Evolutionary conservation across 2,888 invertebrate species (phyloP).

Genomic region (Biston stratarius): DNA sequence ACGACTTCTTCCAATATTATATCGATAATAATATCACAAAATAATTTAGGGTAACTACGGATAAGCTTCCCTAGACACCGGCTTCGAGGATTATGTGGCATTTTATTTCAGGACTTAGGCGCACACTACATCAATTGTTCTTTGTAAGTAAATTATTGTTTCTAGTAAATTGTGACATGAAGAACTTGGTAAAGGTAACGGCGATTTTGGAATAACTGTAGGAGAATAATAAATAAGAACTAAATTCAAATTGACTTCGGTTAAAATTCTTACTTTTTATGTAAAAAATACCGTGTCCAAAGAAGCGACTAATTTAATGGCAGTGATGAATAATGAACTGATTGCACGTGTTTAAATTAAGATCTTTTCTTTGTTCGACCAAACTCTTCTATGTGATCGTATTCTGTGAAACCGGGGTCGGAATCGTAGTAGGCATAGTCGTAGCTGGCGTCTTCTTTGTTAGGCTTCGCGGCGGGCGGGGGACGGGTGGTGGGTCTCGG

Average conservation of each 20-base stretch:
- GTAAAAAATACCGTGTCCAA: conserved; percentile 52
- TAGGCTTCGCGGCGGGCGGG: conserved; percentile 71
- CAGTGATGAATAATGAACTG: conserved; percentile 64
- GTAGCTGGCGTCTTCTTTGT: conserved; percentile 90
- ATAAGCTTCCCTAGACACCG: conserved; percentile 65
- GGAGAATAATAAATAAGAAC: background rate
- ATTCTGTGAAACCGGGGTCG: conserved; percentile 86
- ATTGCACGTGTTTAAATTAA: conserved; percentile 54
- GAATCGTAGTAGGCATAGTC: conserved; percentile 95
- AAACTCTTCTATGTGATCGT: conserved; percentile 88
- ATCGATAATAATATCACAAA: conserved; percentile 78
- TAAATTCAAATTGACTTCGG: background rate
- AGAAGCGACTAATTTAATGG: conserved; percentile 83
- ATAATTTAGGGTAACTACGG: conserved; percentile 83
- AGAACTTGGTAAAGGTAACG: too few species aligned
- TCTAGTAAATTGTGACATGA: background rate
- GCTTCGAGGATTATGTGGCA: background rate
- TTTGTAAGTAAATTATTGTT: background rate
- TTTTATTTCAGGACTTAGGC: background rate
- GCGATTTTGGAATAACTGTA: background rate
- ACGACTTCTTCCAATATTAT: conserved; percentile 53
- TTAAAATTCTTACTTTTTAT: background rate
- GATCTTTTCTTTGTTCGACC: conserved; percentile 85
- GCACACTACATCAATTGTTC: background rate
- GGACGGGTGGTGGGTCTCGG: conserved; percentile 56